Base-by-base conservation (phyloP, 2,797 vertebrate species). In the Bryconaethiops microstoma region DNA sequence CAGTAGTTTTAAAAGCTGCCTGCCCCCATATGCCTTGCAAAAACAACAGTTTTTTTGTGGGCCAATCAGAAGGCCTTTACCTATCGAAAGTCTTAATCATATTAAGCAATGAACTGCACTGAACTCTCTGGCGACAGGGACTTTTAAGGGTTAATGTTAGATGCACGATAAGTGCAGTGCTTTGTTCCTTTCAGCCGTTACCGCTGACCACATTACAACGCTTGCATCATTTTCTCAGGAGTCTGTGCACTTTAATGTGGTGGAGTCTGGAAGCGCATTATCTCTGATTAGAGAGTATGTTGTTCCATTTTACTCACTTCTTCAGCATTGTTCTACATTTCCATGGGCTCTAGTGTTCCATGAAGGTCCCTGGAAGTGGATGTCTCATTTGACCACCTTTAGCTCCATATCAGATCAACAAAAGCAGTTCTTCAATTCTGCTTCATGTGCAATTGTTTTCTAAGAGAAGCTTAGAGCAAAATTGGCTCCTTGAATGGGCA, bases 91-190 rank as follows among this genome's bases (percentile, higher is more conserved):
- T 54, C 19, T 17, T 12, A 4, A 7, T 8, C 54, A 13, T 54
- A 16, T 55, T 4, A 19, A 55, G 54, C 17, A 55, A 5, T 7
- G 4, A 17, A 55, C 5, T 55, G 17, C 16, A 55, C 19, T 8
- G 19, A 16, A 55, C 16, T n/a, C 1, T 55, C 54, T 55, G 54
- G 3, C 19, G 17, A 64, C 62, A 16, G 14, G 13, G 9, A 29
- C 60, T 25, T 60, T 9, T 35, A 16, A 64, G 35, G 17, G 63
- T 75, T 69, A 75, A 68, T 77, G 73, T 67, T 78, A 83, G 79
- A 84, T 80, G 80, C 83, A 84, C 85, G 81, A 82, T 80, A 82
- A 84, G 82, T 84, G 80, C 78, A 80, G 65, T 59, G 65, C 74
- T 75, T 62, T 62, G 25, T 83, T 76, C 74, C 70, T 86, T 83